Evolutionary conservation across 2,113 vertebrate genomes (phyloP).

Genomic region (Neotoma lepida): DNA sequence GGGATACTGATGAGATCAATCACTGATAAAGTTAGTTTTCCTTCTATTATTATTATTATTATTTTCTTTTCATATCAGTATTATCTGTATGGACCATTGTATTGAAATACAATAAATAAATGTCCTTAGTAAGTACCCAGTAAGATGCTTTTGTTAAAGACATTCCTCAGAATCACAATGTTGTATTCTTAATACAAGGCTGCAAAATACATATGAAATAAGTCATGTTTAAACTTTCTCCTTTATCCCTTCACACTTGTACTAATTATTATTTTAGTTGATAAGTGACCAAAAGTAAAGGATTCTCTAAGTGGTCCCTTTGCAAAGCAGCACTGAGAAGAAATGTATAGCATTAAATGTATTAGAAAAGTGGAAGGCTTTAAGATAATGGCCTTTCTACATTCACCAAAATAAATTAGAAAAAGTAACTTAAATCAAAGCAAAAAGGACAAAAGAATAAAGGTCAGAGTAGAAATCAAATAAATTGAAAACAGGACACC

Average conservation of each 20-base stretch:
- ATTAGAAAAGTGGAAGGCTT: neutral
- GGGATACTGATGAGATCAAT: neutral
- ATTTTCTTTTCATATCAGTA: constrained; percentile 33
- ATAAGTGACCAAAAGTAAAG: constrained; percentile 32
- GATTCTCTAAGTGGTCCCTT: neutral
- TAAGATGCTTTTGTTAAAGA: neutral
- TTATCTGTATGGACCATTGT: neutral
- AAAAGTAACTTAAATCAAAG: constrained; percentile 53
- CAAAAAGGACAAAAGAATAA: neutral
- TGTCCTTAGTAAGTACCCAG: neutral
- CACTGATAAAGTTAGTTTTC: neutral
- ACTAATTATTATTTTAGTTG: constrained; percentile 45
- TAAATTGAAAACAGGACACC: constrained; percentile 45
- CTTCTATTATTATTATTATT: neutral
- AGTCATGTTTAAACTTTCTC: constrained; percentile 10
- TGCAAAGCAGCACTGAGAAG: neutral
- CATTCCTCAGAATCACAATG: neutral
- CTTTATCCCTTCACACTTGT: neutral
- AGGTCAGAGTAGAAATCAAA: neutral
- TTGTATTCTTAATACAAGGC: neutral
- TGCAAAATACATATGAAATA: constrained; percentile 11
- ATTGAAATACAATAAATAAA: constrained; percentile 32
- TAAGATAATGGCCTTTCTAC: neutral
- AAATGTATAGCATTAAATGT: neutral
- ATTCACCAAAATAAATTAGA: constrained; percentile 12